phyloP scores from a whole-genome alignment of 2,113 vertebrate genomes.

The Athene noctua region DNA sequence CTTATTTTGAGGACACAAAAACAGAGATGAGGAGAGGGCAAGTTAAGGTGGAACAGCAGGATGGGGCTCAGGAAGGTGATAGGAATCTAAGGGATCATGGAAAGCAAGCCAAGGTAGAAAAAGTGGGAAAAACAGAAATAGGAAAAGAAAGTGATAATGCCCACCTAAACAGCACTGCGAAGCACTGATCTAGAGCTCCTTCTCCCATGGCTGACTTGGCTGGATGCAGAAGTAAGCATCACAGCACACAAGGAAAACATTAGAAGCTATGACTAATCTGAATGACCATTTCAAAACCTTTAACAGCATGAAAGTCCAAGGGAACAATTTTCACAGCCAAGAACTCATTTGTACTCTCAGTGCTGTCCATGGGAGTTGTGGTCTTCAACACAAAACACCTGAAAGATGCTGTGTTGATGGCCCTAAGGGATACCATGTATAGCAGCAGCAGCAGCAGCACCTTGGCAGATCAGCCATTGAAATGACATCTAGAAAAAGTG shows the following conservation, averaged over 20 bases:
- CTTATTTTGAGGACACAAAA: background rate
- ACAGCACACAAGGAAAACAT: background rate
- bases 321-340: background rate
- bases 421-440: background rate
- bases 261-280: background rate
- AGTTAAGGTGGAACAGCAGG: background rate
- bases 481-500: background rate
- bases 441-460: background rate
- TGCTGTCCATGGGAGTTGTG: background rate
- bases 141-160: background rate
- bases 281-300: background rate
- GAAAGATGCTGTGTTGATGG: background rate
- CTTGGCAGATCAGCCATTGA: background rate
- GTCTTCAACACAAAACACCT: background rate
- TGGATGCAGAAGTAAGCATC: background rate
- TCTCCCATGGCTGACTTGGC: background rate
- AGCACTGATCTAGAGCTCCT: background rate
- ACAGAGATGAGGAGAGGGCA: background rate
- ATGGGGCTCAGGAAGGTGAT: background rate
- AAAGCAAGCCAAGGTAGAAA: background rate
- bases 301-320: background rate
- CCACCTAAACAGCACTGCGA: background rate
- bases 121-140: background rate
- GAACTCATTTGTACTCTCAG: background rate
- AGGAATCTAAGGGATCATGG: background rate